These are phyloP conservation scores for Cephus cinctus DNA, from an alignment of 1,140 invertebrate species.

Conservation along the genomic window DNA sequence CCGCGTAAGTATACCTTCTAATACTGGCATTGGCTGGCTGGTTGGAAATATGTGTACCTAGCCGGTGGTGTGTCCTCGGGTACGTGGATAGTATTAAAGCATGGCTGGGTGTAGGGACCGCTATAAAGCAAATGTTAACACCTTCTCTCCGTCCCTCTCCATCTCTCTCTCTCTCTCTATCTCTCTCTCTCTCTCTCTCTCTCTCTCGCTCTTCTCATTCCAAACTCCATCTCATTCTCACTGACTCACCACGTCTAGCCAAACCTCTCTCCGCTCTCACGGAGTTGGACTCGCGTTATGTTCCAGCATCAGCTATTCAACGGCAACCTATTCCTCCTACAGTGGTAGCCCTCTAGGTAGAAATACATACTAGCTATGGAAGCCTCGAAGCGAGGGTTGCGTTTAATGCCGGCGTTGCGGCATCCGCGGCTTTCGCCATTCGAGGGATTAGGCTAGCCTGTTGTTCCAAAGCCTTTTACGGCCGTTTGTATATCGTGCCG, in stretches of 20 bases:
- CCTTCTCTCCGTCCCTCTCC: constrained; percentile 22
- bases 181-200: constrained; percentile 4
- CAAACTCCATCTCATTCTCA: constrained; percentile 13
- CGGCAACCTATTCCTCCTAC: constrained; percentile 22
- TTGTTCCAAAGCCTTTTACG: constrained; percentile 11
- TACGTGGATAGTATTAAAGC: constrained; percentile 37
- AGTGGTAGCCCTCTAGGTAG: too few relatives aligned
- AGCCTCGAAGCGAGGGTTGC: constrained; percentile 20
- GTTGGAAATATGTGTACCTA: constrained; percentile 4
- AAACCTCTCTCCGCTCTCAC: constrained; percentile 2
- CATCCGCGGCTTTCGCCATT: constrained; percentile 18
- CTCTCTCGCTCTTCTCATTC: too few relatives aligned
- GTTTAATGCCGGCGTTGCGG: constrained; percentile 31
- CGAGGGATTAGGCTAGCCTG: constrained; percentile 22
- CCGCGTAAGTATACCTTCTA: constrained; percentile 13
- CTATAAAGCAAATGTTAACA: constrained; percentile 47
- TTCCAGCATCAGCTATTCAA: constrained; percentile 23
- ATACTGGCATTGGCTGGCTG: constrained; percentile 16
- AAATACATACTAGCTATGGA: constrained; percentile 13
- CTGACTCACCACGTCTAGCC: constrained; percentile 6
- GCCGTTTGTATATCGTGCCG: too few relatives aligned
- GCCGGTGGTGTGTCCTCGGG: constrained; percentile 2
- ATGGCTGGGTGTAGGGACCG: constrained; percentile 24
- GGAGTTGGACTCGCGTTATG: constrained; percentile 4
- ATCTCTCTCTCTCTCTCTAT: constrained; percentile 8